Base-by-base conservation (phyloP, 92 coral and sea anemone species). In the Porites cylindrica region DNA sequence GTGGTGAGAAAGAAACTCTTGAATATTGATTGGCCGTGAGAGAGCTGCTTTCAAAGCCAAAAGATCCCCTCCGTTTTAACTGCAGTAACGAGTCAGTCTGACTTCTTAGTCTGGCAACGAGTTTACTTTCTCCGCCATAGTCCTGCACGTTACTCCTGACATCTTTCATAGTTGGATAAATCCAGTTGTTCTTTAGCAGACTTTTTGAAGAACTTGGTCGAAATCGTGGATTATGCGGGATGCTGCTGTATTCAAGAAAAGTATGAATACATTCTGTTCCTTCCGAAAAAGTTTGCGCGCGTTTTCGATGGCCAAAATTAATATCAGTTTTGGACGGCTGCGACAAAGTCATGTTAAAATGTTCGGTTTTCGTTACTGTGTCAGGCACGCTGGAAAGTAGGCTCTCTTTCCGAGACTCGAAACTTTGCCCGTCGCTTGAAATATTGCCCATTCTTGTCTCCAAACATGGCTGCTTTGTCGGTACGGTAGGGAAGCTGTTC, bases 201-300 rank as follows among this genome's bases (percentile, higher is more conserved):
- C 16, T 76, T 6, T 18, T 6, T 24, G 16, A 9, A 19, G 51
- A n/a, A 7, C 23, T 13, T 9, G 12, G 66, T 8, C 24, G 51
- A 5, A 59, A 21, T 51, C 10, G 10, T 59, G 8, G 24, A 38
- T 2, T 17, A 16, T 21, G n/a, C 51, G 61, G 54, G 10, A 7
- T 62, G 51, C 29, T 51, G 8, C 17, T 13, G 67, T 26, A 3
- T 76, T 76, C 51, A 14, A 16, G 16, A 63, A 23, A 50, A 13
- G 67, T 5, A 21, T 6, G 51, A 14, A 5, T 19, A 26, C 26
- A 8, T 29, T 20, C 18, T 38, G 51, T 14, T 1, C 80, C 80
- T 54, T 76, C 52, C 64, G 81, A 12, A 11, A 77, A 51, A 13
- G 52, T 56, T 29, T 14, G 80, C 66, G 80, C 21, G 16, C 68